phyloP scores from a whole-genome alignment of 2,113 vertebrate genomes.

The Coregonus clupeaformis region DNA sequence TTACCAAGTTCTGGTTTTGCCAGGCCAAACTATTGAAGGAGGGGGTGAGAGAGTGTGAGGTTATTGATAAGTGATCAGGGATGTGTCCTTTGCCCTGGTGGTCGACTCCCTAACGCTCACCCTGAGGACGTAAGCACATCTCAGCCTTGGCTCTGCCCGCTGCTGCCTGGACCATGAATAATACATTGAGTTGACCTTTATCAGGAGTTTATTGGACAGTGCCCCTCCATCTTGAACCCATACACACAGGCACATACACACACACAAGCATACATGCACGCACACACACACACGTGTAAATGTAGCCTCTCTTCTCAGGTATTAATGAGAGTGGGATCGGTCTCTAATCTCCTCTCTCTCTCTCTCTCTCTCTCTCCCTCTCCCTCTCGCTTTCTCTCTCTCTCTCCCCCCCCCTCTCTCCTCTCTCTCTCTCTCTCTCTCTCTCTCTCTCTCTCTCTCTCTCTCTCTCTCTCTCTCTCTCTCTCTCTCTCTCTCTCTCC shows the following conservation, averaged over 20 bases:
- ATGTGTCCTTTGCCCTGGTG: slow-evolving; percentile 70
- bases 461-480: no score
- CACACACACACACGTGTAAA: neutral
- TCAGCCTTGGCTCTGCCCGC: slow-evolving; percentile 70
- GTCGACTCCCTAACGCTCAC: slow-evolving; percentile 20
- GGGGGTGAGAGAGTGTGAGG: neutral
- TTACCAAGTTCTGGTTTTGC: neutral
- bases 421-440: no score
- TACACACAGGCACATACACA: neutral
- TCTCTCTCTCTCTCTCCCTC: no score
- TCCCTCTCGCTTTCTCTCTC: neutral
- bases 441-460: no score
- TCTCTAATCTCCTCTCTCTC: no score
- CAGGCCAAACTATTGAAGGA: neutral
- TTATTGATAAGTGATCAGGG: slow-evolving; percentile 58
- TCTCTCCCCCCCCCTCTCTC: no score
- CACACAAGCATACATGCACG: neutral
- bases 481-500: no score
- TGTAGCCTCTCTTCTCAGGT: no score
- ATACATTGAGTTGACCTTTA: slow-evolving; percentile 77
- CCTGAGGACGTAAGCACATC: slow-evolving; percentile 65
- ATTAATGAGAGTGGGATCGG: no score
- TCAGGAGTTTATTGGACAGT: slow-evolving; percentile 64
- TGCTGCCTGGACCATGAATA: slow-evolving; percentile 63
- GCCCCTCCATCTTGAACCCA: neutral